Conservation (phyloP, 2,888 invertebrate genomes). For the Tipula confusa region DNA sequence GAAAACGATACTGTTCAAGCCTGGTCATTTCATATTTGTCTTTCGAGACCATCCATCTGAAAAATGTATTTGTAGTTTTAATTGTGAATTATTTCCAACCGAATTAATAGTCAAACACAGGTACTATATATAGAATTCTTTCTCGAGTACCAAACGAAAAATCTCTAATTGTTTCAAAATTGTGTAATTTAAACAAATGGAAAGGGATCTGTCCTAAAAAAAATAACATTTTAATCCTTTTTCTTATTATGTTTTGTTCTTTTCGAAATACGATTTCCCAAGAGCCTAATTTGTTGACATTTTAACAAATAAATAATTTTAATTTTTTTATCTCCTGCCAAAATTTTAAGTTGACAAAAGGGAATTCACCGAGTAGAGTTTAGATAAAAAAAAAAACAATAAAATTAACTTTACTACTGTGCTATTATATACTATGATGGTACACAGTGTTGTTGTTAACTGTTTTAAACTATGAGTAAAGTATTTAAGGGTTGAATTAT, state of each 20-base stretch:
- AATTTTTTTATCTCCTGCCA: background rate
- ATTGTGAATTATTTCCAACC: background rate
- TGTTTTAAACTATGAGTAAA: background rate
- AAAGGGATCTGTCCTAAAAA: background rate
- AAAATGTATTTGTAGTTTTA: background rate
- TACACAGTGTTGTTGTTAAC: background rate
- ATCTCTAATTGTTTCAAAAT: background rate
- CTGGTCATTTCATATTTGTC: background rate
- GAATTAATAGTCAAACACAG: slow-evolving; percentile 7
- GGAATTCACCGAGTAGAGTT: background rate
- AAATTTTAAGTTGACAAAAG: slow-evolving; percentile 6
- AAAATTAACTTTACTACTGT: background rate
- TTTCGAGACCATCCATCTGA: background rate
- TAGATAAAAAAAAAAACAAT: no score
- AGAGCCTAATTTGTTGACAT: background rate
- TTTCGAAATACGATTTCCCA: background rate
- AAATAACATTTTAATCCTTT: slow-evolving; percentile 13
- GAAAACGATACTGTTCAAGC: background rate
- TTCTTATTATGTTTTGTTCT: background rate
- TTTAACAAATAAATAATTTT: background rate
- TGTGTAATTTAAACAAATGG: background rate
- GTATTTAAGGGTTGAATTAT: slow-evolving; percentile 9
- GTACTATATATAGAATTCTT: background rate
- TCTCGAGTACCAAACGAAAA: background rate
- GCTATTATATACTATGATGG: background rate